A percentile compares a stretch with the other conserved stretches of the same genome.
Conservation (phyloP, 2,113 vertebrate genomes). For the Cyprinus carpio region DNA sequence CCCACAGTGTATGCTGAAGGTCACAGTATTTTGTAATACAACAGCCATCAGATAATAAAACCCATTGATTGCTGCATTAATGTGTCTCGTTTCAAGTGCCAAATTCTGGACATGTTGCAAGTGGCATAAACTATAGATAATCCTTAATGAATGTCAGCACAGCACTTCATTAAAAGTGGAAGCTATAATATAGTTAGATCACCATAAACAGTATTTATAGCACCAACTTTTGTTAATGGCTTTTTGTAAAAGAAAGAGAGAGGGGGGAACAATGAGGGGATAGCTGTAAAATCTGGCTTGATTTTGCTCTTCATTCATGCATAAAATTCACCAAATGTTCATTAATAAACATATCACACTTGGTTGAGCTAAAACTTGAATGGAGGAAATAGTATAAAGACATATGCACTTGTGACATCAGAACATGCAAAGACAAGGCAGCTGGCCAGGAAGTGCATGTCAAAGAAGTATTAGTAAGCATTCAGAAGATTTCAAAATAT, state of each 20-base stretch:
- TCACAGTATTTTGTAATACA: slow-evolving; percentile 40
- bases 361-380: background rate
- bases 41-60: slow-evolving; percentile 18
- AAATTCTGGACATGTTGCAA: slow-evolving; percentile 52
- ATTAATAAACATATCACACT: slow-evolving; percentile 11
- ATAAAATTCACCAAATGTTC: slow-evolving; percentile 10
- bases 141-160: slow-evolving; percentile 59
- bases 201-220: slow-evolving; percentile 33
- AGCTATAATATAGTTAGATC: background rate
- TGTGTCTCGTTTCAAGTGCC: slow-evolving; percentile 50
- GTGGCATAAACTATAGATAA: slow-evolving; percentile 58
- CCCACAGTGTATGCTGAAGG: slow-evolving; percentile 10
- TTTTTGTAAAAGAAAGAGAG: slow-evolving; percentile 2
- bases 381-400: background rate
- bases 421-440: background rate
- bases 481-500: background rate
- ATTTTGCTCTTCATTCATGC: background rate
- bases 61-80: background rate
- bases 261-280: background rate
- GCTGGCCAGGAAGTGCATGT: background rate
- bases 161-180: slow-evolving; percentile 58
- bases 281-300: background rate
- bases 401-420: background rate
- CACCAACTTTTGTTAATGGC: slow-evolving; percentile 35
- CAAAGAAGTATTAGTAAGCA: background rate